These are phyloP conservation scores for Corythornis madagascariensis DNA, from an alignment of 2,113 vertebrate genomes.

Conservation along the genomic window DNA sequence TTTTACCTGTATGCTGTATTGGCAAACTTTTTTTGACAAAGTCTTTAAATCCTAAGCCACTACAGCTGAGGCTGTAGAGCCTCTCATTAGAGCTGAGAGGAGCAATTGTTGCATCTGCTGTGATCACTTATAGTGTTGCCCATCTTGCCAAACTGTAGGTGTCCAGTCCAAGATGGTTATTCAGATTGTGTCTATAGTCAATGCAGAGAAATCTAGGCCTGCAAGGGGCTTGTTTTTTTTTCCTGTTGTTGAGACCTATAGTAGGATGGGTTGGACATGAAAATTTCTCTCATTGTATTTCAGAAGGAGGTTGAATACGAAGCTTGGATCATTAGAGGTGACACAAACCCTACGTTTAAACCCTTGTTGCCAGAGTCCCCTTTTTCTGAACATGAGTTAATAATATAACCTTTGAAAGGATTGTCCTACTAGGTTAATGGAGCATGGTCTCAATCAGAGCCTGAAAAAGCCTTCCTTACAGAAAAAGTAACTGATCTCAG, in stretches of 20 bases:
- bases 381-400: not conserved
- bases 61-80: fast-evolving
- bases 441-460: slow-evolving; percentile 45
- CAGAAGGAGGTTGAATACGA: not conserved
- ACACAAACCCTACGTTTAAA: not conserved
- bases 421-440: slow-evolving; percentile 26
- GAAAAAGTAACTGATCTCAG: slow-evolving; percentile 52
- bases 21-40: not conserved
- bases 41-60: not conserved
- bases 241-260: not conserved
- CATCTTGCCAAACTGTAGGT: not conserved
- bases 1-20: not conserved
- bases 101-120: not conserved
- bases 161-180: not conserved
- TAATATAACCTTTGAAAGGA: slow-evolving; percentile 33
- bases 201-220: not conserved
- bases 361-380: not conserved
- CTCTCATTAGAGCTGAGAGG: not conserved
- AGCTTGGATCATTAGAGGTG: not conserved
- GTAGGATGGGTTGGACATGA: not conserved
- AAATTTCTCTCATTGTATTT: not conserved
- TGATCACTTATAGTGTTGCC: not conserved
- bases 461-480: slow-evolving; percentile 57
- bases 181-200: not conserved
- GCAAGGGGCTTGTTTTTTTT: not conserved